Conservation (phyloP, 2,888 invertebrate genomes). For the Heteropelma amictum region DNA sequence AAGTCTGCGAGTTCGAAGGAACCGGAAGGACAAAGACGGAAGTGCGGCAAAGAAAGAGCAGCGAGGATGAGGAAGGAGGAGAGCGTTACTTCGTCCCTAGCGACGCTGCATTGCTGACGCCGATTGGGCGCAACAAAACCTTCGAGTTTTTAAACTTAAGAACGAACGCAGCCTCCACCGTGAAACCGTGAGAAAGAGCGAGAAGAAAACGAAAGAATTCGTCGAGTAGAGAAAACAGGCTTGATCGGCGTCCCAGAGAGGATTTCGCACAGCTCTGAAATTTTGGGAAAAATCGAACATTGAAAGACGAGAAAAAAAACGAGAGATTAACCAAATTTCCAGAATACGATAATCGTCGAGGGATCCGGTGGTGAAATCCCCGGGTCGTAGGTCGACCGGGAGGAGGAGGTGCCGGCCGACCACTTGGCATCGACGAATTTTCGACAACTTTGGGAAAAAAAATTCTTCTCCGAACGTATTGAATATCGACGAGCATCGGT, state of each 20-base stretch:
- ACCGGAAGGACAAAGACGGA: not conserved
- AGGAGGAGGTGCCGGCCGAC: slow-evolving; percentile 45
- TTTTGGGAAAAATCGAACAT: not conserved
- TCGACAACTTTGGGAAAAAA: too few species aligned
- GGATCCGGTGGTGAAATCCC: slow-evolving; percentile 42
- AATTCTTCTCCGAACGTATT: too few species aligned
- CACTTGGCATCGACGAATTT: too few species aligned
- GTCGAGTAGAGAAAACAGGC: not conserved
- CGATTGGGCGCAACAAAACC: slow-evolving; percentile 46
- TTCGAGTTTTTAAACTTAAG: not conserved
- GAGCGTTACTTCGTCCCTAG: slow-evolving; percentile 58
- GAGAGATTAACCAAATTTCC: not conserved
- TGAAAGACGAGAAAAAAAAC: not conserved
- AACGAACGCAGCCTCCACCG: not conserved
- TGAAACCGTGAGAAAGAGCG: too few species aligned
- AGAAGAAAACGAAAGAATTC: not conserved
- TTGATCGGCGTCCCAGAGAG: not conserved
- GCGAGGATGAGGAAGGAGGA: slow-evolving; percentile 73
- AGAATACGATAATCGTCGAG: slow-evolving; percentile 25
- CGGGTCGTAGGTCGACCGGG: slow-evolving; percentile 55
- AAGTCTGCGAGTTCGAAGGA: not conserved
- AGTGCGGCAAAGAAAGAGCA: not conserved
- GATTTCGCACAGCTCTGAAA: too few species aligned
- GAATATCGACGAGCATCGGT: not conserved
- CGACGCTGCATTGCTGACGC: slow-evolving; percentile 72